Evolutionary conservation across 1,140 invertebrate genomes (phyloP).

Genomic region (Aphelenchoides avenae): DNA sequence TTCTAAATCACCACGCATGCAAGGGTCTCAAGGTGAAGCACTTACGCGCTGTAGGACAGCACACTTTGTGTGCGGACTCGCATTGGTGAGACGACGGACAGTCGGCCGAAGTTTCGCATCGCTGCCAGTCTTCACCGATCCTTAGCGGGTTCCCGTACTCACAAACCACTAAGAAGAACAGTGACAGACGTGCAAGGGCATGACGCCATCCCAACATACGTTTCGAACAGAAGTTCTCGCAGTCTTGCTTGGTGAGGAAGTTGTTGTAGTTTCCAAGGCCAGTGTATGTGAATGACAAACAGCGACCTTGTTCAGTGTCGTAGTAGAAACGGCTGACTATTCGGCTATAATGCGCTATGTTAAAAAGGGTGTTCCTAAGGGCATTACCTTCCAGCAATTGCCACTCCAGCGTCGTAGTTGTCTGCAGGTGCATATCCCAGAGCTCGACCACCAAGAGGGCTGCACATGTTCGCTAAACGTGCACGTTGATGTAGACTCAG

Average conservation of each 20-base stretch:
- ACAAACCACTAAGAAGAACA: slow-evolving; percentile 50
- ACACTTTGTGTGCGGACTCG: slow-evolving; percentile 52
- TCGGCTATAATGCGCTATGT: slow-evolving; percentile 14
- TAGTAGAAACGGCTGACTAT: slow-evolving; percentile 53
- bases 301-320: slow-evolving; percentile 51
- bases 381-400: slow-evolving; percentile 47
- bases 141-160: slow-evolving; percentile 57
- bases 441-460: slow-evolving; percentile 45
- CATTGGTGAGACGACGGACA: slow-evolving; percentile 50
- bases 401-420: slow-evolving; percentile 48
- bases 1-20: slow-evolving; percentile 33
- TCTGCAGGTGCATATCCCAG: slow-evolving; percentile 33
- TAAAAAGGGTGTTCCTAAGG: too few species aligned
- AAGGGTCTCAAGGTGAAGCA: background rate
- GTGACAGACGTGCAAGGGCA: background rate
- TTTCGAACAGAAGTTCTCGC: slow-evolving; percentile 56
- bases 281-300: slow-evolving; percentile 33
- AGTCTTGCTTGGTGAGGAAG: slow-evolving; percentile 55
- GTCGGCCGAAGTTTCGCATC: slow-evolving; percentile 49
- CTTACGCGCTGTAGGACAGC: slow-evolving; percentile 55
- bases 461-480: slow-evolving; percentile 48
- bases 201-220: slow-evolving; percentile 22
- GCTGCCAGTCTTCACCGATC: slow-evolving; percentile 56
- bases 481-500: too few species aligned
- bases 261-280: slow-evolving; percentile 57